These are phyloP conservation scores for Grapholita molesta DNA, from an alignment of 1,140 invertebrate species.

Conservation along the genomic window DNA sequence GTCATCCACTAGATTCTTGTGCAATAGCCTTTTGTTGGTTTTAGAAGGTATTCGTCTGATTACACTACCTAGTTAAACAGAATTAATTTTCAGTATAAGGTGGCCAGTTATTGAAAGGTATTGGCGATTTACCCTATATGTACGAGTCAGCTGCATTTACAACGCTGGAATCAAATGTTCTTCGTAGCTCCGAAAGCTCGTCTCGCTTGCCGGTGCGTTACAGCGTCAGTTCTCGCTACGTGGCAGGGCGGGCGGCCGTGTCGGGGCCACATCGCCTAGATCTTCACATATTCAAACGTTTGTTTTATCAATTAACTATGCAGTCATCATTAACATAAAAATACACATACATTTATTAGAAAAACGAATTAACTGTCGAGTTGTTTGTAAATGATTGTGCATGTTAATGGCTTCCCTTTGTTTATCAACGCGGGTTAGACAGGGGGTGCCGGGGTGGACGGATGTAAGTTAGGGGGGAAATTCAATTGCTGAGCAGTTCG, in stretches of 20 bases:
- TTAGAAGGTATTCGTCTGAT: too few relatives aligned
- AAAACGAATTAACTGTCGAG: neutral
- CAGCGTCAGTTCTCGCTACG: neutral
- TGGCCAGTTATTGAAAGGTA: too few relatives aligned
- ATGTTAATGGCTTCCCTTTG: slow-evolving; percentile 12
- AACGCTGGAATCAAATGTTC: neutral
- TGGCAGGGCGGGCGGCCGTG: neutral
- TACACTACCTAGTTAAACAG: too few relatives aligned
- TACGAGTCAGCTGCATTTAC: too few relatives aligned
- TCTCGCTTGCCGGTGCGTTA: neutral
- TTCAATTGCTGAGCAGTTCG: neutral
- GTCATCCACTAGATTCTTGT: too few relatives aligned
- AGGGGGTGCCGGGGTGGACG: neutral
- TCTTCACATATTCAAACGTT: neutral
- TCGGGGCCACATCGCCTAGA: neutral
- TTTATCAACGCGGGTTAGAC: neutral
- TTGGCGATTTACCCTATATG: too few relatives aligned
- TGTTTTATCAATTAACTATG: neutral
- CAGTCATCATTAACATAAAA: neutral
- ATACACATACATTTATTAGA: neutral
- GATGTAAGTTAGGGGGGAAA: neutral
- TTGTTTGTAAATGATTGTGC: neutral
- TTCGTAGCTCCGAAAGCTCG: neutral
- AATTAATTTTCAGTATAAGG: too few relatives aligned
- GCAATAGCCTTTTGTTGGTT: too few relatives aligned